A percentile compares a stretch with the other conserved stretches of the same genome.
Evolutionary conservation across 1,140 invertebrate species (phyloP).

Genomic region (Ganaspis sp.): DNA sequence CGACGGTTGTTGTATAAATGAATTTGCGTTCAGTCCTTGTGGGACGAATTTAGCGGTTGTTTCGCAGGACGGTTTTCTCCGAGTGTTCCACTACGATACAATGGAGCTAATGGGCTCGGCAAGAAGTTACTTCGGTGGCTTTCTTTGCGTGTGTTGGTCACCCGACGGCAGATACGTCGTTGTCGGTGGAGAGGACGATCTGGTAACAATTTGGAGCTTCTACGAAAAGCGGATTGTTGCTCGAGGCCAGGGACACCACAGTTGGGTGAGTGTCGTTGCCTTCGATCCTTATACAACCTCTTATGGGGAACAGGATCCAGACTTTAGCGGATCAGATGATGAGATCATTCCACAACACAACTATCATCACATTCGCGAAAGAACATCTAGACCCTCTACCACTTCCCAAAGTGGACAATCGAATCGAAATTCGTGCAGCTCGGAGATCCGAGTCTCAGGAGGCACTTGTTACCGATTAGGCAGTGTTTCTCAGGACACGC

Average conservation of each 20-base stretch:
- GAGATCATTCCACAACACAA: constrained; percentile 77
- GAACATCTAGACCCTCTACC: constrained; percentile 62
- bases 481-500: constrained; percentile 98
- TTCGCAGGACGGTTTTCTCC: constrained; percentile 96
- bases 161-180: constrained; percentile 97
- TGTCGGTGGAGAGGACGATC: constrained; percentile 98
- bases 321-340: constrained; percentile 80
- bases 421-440: constrained; percentile 77
- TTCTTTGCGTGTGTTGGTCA: constrained; percentile 97
- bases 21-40: constrained; percentile 98
- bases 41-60: constrained; percentile 93
- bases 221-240: constrained; percentile 95
- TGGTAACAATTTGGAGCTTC: constrained; percentile 98
- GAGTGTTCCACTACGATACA: constrained; percentile 97
- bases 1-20: constrained; percentile 93
- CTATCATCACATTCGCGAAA: constrained; percentile 72
- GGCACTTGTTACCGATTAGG: constrained; percentile 90
- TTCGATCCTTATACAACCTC: constrained; percentile 95
- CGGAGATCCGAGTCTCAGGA: constrained; percentile 76
- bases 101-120: constrained; percentile 96
- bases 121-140: constrained; percentile 97
- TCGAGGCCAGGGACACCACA: constrained; percentile 94
- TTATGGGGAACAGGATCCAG: constrained; percentile 78
- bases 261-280: constrained; percentile 97
- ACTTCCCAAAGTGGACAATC: constrained; percentile 70